Percentiles rank a stretch among this genome's conserved stretches.
These are phyloP conservation scores for Palythoa grandis DNA, from an alignment of 92 coral and sea anemone species.

Conservation along the genomic window DNA sequence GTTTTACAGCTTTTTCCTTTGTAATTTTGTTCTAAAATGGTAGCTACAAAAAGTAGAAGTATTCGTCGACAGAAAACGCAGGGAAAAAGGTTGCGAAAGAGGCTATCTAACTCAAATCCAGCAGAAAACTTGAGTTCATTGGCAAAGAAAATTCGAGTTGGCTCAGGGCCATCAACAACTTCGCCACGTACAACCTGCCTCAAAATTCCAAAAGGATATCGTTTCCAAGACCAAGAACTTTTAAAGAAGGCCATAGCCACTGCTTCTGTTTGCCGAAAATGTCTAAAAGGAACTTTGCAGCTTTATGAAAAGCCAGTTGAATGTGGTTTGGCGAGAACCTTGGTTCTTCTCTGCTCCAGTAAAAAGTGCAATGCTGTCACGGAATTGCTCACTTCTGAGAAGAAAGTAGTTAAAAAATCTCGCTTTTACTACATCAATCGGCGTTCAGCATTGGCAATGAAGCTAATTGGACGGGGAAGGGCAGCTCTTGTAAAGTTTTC, in stretches of 20 bases:
- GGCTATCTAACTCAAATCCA: neutral
- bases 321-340: slow-evolving; percentile 56
- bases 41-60: slow-evolving; percentile 42
- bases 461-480: slow-evolving; percentile 50
- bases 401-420: slow-evolving; percentile 42
- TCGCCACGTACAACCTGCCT: slow-evolving; percentile 39
- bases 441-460: slow-evolving; percentile 49
- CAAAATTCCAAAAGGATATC: slow-evolving; percentile 32
- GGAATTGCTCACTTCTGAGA: slow-evolving; percentile 61
- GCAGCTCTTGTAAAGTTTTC: slow-evolving; percentile 54
- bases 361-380: slow-evolving; percentile 44
- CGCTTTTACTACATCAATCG: slow-evolving; percentile 50
- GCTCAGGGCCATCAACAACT: neutral
- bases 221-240: slow-evolving; percentile 49
- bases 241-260: slow-evolving; percentile 8
- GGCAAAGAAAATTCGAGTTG: slow-evolving; percentile 49
- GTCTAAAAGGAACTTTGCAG: slow-evolving; percentile 36
- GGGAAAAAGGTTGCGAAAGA: slow-evolving; percentile 49
- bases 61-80: slow-evolving; percentile 37
- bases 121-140: slow-evolving; percentile 37
- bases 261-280: neutral
- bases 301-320: slow-evolving; percentile 46
- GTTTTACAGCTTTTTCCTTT: neutral
- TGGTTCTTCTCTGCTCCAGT: slow-evolving; percentile 48
- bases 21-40: slow-evolving; percentile 18